phyloP scores from a whole-genome alignment of 2,113 vertebrate genomes.

The Podocnemis expansa region DNA sequence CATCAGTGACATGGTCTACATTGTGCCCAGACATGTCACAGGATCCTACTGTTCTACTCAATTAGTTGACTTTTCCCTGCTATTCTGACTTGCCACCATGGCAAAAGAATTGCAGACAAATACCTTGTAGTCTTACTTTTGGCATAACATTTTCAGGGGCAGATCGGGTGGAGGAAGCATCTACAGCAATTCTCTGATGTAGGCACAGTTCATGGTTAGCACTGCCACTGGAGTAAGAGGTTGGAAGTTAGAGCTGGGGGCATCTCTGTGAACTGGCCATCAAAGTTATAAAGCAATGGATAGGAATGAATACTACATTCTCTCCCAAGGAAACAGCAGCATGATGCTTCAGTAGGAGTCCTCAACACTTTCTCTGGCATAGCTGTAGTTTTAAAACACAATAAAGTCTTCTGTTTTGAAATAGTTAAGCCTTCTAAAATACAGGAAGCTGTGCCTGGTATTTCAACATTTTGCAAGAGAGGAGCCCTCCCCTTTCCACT shows the following conservation, averaged over 20 bases:
- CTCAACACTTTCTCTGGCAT: not conserved
- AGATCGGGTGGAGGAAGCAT: not conserved
- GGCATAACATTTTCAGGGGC: not conserved
- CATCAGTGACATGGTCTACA: too few relatives aligned
- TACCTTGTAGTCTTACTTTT: not conserved
- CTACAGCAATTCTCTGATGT: not conserved
- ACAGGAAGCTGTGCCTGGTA: not conserved
- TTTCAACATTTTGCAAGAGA: not conserved
- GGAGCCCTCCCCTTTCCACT: fast-evolving
- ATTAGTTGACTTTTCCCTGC: too few relatives aligned
- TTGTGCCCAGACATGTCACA: too few relatives aligned
- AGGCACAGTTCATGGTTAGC: not conserved
- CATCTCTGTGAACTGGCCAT: not conserved
- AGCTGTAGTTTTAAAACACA: not conserved
- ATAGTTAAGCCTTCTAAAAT: not conserved
- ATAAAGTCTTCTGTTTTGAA: not conserved
- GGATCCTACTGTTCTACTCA: too few relatives aligned
- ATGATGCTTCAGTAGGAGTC: not conserved
- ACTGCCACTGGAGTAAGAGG: not conserved
- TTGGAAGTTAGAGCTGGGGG: not conserved
- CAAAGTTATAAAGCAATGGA: not conserved
- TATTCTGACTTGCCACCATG: too few relatives aligned
- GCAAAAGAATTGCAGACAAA: not conserved
- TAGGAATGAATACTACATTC: not conserved
- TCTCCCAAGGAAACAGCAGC: not conserved